Base-by-base conservation (phyloP, 2,113 vertebrate species). In the Muntiacus muntjak region DNA sequence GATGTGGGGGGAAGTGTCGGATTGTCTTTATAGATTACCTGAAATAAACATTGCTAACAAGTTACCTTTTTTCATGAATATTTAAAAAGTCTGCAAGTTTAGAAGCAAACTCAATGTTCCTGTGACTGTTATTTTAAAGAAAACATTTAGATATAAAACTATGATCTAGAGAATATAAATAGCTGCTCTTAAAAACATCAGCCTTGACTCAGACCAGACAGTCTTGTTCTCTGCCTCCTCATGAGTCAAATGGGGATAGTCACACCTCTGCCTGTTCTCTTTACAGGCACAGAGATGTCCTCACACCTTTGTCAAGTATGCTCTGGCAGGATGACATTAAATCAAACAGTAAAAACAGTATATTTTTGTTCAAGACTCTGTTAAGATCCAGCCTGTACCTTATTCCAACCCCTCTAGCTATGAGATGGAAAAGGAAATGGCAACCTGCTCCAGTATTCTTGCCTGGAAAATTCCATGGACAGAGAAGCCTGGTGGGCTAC, bases 121-220 rank as follows among this genome's bases (percentile, higher is more conserved):
- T 57, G 52, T 92, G 40, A 96, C 76, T 96, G 62, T 13, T 43
- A 84, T 47, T 52, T 40, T 79, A 45, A 79, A 79, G 36, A 84
- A 96, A 96, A 81, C 62, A 58, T 95, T 92, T 81, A 25, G 50
- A 54, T 96, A 64, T 87, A 40, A 16, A 89, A 13, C 16, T 92
- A 33, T 23, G 52, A 45, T 78, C 7, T 30, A 76, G 62, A n/a
- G 9, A 28, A 58, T 25, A 40, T 74, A 95, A 95, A 67, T 88
- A 97, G 26, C 21, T 96, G 17, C 36, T 93, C 4, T 64, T 52
- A 50, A 1, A 81, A 45, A 12, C 36, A 67, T 40, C 30, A 74
- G n/a, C 19, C 45, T 94, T 81, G 19, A 84, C 54, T 90, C 74
- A 74, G 43, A 87, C 25, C 57, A 93, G 85, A n/a, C 26, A 54